Evolutionary conservation across 2,797 vertebrate species (phyloP), one percentile per base, ranked within the genome.

Genomic region (Dicrostonyx torquatus): DNA sequence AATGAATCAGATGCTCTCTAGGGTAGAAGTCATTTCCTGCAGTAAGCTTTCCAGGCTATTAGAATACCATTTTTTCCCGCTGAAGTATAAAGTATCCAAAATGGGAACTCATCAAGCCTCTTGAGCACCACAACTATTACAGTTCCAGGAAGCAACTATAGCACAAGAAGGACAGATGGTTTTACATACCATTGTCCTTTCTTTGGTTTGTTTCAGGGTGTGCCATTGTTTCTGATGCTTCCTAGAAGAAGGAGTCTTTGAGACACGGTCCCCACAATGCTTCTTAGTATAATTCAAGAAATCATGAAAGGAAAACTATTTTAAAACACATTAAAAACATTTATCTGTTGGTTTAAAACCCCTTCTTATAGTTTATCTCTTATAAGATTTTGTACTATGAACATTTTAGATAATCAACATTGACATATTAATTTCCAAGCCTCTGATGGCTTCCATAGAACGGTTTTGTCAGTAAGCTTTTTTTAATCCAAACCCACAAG

Each of bases 11-110:
- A 97, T 96, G 89, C 40, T 93, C 85, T 96, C 79, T 76, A 75
- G 88, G 73, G 90, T n/a, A 37, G 37, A 95, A 96, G 85, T 96
- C 55, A 96, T 95, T 96, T 96, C 95, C 96, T 96, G 77, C 68
- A 95, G 77, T 86, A 55, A 84, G 95, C 94, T 95, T 94, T 91
- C 85, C 68, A 94, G 62, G 48, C 91, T 77, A 77, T 91, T 72
- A 89, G 53, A 73, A 48, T 76, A 45, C 18, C 66, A 22, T 95
- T 40, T 93, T 90, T 55, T 73, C 50, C 77, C 31, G 2, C 7
- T 70, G 72, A 29, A 90, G 62, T 75, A 73, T 68, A 94, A 96
- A 94, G 85, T 89, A 45, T 29, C 58, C n/a, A 55, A 90, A 93
- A 85, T 89, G 77, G 48, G 66, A 75, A 62, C 50, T 48, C 48